phyloP scores from a whole-genome alignment of 2,797 vertebrate genomes.

The Brotula barbata region DNA sequence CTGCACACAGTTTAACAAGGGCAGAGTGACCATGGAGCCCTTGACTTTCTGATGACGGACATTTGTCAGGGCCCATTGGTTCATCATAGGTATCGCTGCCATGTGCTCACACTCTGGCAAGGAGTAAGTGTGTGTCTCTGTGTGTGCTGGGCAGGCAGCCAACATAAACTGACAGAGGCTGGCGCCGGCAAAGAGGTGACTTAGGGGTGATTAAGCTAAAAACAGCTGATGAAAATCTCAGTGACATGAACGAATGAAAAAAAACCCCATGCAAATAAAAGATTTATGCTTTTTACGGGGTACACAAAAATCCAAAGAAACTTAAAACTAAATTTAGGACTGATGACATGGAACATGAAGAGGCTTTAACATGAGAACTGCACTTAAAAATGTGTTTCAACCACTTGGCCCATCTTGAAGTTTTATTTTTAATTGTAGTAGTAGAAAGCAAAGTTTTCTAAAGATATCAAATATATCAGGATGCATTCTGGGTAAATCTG shows the following conservation, averaged over 20 bases:
- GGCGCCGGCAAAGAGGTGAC: slow-evolving; percentile 63
- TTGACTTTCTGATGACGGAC: slow-evolving; percentile 56
- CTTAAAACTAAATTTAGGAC: no score
- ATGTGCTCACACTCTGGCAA: slow-evolving; percentile 50
- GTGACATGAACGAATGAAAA: slow-evolving; percentile 33
- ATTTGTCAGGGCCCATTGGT: slow-evolving; percentile 58
- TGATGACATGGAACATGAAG: no score
- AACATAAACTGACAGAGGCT: slow-evolving; percentile 66
- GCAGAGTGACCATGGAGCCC: slow-evolving; percentile 38
- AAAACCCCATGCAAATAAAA: not conserved
- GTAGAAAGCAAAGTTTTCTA: no score
- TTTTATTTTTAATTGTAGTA: no score
- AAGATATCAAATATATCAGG: no score
- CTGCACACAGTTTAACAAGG: slow-evolving; percentile 8
- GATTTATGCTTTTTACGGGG: not conserved
- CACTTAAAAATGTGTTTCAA: no score
- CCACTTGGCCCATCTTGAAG: no score
- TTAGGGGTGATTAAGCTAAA: slow-evolving; percentile 71
- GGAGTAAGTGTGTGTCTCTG: slow-evolving; percentile 33
- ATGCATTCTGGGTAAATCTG: no score
- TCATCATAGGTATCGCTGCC: slow-evolving; percentile 48
- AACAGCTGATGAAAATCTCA: slow-evolving; percentile 46
- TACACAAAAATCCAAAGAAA: not conserved
- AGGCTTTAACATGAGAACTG: no score
- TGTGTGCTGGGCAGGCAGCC: slow-evolving; percentile 55